Conservation (phyloP, 2,113 vertebrate genomes). For the Rhynchopsitta pachyrhyncha region DNA sequence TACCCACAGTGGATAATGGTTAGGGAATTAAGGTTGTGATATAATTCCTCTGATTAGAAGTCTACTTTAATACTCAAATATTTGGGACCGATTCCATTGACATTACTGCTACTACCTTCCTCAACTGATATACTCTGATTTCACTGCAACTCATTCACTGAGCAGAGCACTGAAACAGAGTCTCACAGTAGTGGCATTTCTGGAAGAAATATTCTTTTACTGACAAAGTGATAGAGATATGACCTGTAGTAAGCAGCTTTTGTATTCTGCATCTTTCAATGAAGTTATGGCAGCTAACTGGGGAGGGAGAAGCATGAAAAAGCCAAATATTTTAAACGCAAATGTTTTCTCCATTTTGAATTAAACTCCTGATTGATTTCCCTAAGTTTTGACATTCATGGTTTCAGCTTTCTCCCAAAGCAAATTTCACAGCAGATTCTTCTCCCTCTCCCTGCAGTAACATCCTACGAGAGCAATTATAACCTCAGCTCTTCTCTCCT, state of each 20-base stretch:
- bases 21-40: background rate
- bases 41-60: background rate
- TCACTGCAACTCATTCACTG: background rate
- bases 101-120: background rate
- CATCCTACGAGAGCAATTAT: background rate
- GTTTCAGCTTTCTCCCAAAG: background rate
- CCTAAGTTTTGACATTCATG: background rate
- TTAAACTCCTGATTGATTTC: background rate
- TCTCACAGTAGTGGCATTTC: background rate
- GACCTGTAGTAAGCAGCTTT: background rate
- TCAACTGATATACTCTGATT: background rate
- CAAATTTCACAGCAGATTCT: background rate
- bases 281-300: background rate
- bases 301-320: background rate
- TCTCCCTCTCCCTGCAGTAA: background rate
- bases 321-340: background rate
- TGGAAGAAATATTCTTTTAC: background rate
- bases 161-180: background rate
- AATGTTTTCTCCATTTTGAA: background rate
- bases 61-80: background rate
- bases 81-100: background rate
- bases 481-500: background rate
- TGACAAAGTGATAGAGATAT: background rate
- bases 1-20: background rate
- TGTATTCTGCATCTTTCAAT: background rate